Base-by-base conservation (phyloP, 64 coral and sea anemone species). In the Stichodactyla helianthus region DNA sequence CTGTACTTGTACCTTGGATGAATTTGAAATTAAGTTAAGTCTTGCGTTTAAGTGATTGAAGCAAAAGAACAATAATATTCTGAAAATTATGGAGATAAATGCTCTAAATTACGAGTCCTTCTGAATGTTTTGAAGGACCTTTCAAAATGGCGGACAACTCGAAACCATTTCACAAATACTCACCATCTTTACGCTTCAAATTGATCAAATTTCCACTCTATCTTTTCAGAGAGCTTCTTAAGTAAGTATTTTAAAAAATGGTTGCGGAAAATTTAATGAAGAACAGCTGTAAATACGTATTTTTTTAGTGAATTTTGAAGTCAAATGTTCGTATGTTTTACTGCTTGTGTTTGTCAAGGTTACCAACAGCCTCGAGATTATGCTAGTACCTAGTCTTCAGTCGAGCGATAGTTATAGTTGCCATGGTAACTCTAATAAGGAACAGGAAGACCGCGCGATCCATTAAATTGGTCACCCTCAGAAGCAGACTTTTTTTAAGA, bases 291-390 rank as follows among this genome's bases (percentile, higher is more conserved):
- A 74, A 74, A 74, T 11, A 9, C 25, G 68, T 35, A 74, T 74
- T 74, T 81, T 81, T 81, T 28, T 18, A 81, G 51, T 13, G 15
- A 14, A 81, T 10, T 81, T 81, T 20, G 4, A 7, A 81, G 35
- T 9, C 1, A 15, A 3, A 18, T 11, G 6, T 51, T 81, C 50
- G 5, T 81, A 2, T 52, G 78, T 53, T 51, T 81, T 81, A 19
- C 52, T 54, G 35, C 20, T 28, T 52, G 51, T 54, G 78, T 81
- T 81, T 53, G 78, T 81, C 78, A 81, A 81, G 78, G 78, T 15
- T 54, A 81, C 78, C 17, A 81, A 53, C 15, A 53, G 78, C 51
- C 78, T 81, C 78, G 78, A 81, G 5, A 44, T 53, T 0, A 52
- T 81, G 31, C 16, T 81, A 51, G 78, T 81, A 18, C 78, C 50